Evolutionary conservation across 1,140 invertebrate genomes (phyloP).

Genomic region (Hesperophylax magnus): DNA sequence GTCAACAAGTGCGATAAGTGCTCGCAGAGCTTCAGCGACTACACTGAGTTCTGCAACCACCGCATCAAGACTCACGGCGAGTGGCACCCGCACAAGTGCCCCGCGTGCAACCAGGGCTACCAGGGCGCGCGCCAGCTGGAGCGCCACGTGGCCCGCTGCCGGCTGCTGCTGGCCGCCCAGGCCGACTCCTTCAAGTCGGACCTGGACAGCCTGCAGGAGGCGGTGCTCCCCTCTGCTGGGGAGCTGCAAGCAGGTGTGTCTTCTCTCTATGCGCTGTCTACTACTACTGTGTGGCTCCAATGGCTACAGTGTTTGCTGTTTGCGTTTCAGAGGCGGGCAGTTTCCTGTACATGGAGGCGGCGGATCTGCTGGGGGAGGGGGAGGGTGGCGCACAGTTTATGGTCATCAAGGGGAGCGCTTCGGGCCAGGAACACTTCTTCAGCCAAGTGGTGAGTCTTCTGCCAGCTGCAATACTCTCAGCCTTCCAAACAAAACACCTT

Average conservation of each 20-base stretch:
- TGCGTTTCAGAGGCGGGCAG: neutral
- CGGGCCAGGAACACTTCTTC: neutral
- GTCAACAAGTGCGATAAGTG: slow-evolving; percentile 57
- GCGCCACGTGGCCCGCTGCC: slow-evolving; percentile 46
- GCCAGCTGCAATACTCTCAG: too few relatives aligned
- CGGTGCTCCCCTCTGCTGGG: neutral
- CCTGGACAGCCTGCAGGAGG: neutral
- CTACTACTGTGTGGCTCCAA: too few relatives aligned
- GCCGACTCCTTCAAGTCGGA: neutral
- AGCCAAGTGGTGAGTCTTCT: neutral
- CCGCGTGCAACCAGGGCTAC: slow-evolving; percentile 57
- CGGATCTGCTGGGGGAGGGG: neutral
- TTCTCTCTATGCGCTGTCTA: too few relatives aligned
- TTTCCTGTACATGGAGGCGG: slow-evolving; percentile 27
- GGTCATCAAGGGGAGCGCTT: slow-evolving; percentile 16
- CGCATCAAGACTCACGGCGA: slow-evolving; percentile 54
- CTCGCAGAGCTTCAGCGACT: slow-evolving; percentile 53
- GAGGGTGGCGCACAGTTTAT: slow-evolving; percentile 3
- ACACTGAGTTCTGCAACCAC: slow-evolving; percentile 56
- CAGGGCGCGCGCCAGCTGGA: slow-evolving; percentile 51
- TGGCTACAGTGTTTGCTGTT: neutral
- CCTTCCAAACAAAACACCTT: neutral
- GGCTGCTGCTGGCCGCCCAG: slow-evolving; percentile 32
- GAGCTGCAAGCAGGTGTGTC: neutral
- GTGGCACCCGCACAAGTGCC: slow-evolving; percentile 56